phyloP scores from a whole-genome alignment of 37 sponge, comb jelly and placozoan genomes.

The Hexactinellida sp. region DNA sequence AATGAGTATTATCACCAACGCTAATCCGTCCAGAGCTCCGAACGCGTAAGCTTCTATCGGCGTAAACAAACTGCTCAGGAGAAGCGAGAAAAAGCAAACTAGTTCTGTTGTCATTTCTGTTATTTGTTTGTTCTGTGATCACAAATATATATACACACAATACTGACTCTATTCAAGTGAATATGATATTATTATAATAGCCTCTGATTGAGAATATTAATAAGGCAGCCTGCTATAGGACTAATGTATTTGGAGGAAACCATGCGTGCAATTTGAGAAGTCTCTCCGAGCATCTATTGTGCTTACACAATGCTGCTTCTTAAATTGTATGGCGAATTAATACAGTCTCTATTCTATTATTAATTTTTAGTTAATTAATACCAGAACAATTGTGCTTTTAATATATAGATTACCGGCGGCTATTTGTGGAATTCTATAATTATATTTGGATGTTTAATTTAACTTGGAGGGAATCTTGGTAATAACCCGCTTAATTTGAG shows the following conservation, averaged over 20 bases:
- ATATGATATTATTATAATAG: background rate
- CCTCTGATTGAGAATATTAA: background rate
- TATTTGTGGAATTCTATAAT: no score
- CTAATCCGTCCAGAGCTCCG: background rate
- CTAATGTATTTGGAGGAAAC: conserved; percentile 1
- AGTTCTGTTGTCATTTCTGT: background rate
- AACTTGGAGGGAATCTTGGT: no score
- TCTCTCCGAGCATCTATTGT: background rate
- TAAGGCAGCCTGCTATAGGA: background rate
- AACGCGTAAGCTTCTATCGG: background rate
- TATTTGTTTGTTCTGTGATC: no score
- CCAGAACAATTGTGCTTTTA: no score
- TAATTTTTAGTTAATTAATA: no score
- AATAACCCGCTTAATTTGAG: no score
- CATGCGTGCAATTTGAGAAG: conserved; percentile 13
- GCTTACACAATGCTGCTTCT: background rate
- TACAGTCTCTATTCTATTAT: no score
- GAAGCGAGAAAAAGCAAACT: background rate
- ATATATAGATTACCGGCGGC: no score
- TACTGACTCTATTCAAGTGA: no score
- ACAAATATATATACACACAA: no score
- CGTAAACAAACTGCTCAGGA: background rate
- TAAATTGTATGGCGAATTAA: background rate
- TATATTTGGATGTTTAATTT: no score
- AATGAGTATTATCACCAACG: background rate